These are phyloP conservation scores for Yponomeuta sedellus DNA, from an alignment of 2,888 invertebrate species.

Conservation along the genomic window DNA sequence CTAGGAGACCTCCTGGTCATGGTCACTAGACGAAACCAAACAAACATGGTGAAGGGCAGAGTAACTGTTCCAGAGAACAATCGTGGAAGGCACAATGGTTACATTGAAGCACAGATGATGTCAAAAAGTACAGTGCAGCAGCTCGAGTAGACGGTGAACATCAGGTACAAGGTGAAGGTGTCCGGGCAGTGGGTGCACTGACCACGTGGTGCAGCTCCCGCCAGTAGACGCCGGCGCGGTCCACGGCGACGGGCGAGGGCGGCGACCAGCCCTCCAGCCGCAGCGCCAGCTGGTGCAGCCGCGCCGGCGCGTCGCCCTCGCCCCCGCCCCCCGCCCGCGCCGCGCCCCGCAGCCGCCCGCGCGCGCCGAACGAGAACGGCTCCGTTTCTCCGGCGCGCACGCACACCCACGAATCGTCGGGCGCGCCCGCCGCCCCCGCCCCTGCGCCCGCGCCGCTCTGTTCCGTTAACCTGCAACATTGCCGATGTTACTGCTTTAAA, in stretches of 20 bases:
- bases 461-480: conserved; percentile 34
- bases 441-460: conserved; percentile 20
- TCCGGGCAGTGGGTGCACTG: too few relatives aligned
- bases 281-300: conserved; percentile 91
- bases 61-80: too few relatives aligned
- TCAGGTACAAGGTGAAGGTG: too few relatives aligned
- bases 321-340: conserved; percentile 56
- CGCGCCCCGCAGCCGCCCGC: conserved; percentile 80
- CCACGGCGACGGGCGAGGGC: conserved; percentile 93
- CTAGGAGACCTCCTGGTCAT: too few relatives aligned
- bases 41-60: too few relatives aligned
- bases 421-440: conserved; percentile 38
- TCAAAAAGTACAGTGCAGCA: conserved; percentile 25
- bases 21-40: too few relatives aligned
- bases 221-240: conserved; percentile 96
- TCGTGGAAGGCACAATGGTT: too few relatives aligned
- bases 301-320: conserved; percentile 84
- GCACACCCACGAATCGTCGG: conserved; percentile 80
- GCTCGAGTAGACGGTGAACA: too few relatives aligned
- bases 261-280: conserved; percentile 93
- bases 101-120: too few relatives aligned
- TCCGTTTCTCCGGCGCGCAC: conserved; percentile 85
- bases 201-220: conserved; percentile 69
- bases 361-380: conserved; percentile 89
- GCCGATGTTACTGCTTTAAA: neutral